These are phyloP conservation scores for Leptonema lineaticorne DNA, from an alignment of 1,140 invertebrate genomes.

Conservation along the genomic window DNA sequence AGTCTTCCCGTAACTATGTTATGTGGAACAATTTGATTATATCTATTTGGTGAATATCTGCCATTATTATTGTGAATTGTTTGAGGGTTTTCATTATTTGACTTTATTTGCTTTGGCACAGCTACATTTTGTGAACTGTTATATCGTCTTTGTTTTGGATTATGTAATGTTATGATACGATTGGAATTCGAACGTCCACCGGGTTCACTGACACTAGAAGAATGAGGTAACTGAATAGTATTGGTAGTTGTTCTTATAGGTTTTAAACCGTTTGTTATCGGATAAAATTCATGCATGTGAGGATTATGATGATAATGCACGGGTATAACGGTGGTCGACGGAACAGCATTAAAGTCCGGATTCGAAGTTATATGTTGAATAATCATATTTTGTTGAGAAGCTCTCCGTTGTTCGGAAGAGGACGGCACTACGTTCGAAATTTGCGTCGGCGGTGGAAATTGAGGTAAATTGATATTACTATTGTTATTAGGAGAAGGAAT, in stretches of 20 bases:
- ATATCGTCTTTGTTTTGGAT: conserved; percentile 33
- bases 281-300: conserved; percentile 10
- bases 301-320: conserved; percentile 12
- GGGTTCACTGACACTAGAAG: conserved; percentile 35
- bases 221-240: conserved; percentile 16
- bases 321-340: conserved; percentile 5
- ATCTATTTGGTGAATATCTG: conserved; percentile 28
- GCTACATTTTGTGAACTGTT: conserved; percentile 36
- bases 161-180: conserved; percentile 3
- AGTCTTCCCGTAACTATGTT: conserved; percentile 2
- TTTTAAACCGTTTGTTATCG: conserved; percentile 13
- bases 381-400: conserved; percentile 4
- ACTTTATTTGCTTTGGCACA: conserved; percentile 8
- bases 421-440: neutral
- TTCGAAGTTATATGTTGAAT: conserved; percentile 15
- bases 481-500: conserved; percentile 35
- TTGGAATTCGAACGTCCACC: conserved; percentile 27
- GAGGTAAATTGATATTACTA: conserved; percentile 9
- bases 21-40: conserved; percentile 7
- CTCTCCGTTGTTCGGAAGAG: conserved; percentile 3
- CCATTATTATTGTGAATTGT: conserved; percentile 5
- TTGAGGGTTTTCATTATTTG: neutral
- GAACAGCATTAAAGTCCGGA: conserved; percentile 1
- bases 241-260: neutral
- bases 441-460: neutral